These are phyloP conservation scores for Amitus sp. DNA, from an alignment of 2,888 invertebrate genomes.

Conservation along the genomic window DNA sequence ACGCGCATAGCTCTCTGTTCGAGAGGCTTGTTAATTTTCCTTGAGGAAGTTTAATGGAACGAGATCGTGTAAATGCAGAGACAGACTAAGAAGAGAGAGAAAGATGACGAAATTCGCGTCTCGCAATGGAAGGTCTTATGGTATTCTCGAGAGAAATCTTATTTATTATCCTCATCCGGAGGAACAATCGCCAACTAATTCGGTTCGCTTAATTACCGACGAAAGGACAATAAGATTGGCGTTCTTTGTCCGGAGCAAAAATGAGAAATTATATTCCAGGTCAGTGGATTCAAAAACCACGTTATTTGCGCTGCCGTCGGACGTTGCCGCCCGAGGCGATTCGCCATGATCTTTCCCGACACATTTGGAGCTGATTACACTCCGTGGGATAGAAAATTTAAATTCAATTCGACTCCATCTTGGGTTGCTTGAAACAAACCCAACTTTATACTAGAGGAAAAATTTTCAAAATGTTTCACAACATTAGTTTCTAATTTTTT, in stretches of 20 bases:
- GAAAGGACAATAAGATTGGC: conserved; percentile 65
- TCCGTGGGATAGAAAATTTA: conserved; percentile 13
- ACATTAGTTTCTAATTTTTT: too few relatives aligned
- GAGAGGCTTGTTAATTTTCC: conserved; percentile 53
- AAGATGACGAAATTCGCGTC: conserved; percentile 26
- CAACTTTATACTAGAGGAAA: too few relatives aligned
- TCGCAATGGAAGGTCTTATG: conserved; percentile 34
- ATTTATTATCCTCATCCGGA: conserved; percentile 58
- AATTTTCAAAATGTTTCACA: too few relatives aligned
- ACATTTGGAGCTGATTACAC: conserved; percentile 7
- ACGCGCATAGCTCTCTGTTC: conserved; percentile 33
- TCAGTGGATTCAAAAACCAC: conserved; percentile 49
- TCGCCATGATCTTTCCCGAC: conserved; percentile 25
- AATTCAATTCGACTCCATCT: too few relatives aligned
- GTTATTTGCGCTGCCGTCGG: conserved; percentile 9
- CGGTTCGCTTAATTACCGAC: conserved; percentile 63
- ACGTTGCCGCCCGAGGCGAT: conserved; percentile 16
- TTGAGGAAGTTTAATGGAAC: conserved; percentile 52
- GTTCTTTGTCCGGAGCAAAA: conserved; percentile 62
- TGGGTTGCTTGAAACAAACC: too few relatives aligned
- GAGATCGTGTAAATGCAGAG: conserved; percentile 50
- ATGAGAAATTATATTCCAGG: conserved; percentile 63
- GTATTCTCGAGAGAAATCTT: conserved; percentile 62
- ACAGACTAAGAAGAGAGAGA: conserved; percentile 30
- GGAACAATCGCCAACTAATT: conserved; percentile 64